These are phyloP conservation scores for Sander vitreus DNA, from an alignment of 2,113 vertebrate species.

Conservation along the genomic window DNA sequence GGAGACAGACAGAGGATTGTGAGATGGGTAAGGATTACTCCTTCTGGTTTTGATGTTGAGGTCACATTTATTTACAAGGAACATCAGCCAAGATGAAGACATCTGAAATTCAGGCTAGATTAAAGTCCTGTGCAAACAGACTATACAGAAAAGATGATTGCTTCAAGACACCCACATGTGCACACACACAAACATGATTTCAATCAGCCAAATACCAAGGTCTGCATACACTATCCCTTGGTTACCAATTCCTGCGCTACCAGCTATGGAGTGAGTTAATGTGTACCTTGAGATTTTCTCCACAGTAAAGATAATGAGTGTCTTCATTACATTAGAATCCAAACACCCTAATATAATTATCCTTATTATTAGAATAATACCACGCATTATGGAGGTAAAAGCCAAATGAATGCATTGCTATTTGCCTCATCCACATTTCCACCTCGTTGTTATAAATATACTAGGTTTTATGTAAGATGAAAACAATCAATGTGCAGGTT, in stretches of 20 bases:
- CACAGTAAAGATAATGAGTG: conserved; percentile 37
- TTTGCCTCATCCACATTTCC: not conserved
- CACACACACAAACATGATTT: conserved; percentile 34
- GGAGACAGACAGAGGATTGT: not conserved
- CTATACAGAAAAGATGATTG: conserved; percentile 57
- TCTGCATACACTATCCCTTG: conserved; percentile 25
- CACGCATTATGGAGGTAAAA: not conserved
- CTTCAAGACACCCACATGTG: conserved; percentile 50
- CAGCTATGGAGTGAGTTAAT: conserved; percentile 37
- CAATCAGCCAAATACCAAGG: conserved; percentile 49
- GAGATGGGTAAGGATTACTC: conserved; percentile 43
- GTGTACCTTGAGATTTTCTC: conserved; percentile 42
- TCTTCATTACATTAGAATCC: conserved; percentile 32
- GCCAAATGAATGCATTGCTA: not conserved
- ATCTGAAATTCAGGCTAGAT: conserved; percentile 49
- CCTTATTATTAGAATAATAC: conserved; percentile 17
- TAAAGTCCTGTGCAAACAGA: conserved; percentile 46
- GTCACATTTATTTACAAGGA: conserved; percentile 63
- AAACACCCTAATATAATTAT: conserved; percentile 16
- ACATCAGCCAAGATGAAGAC: conserved; percentile 52
- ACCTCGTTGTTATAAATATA: not conserved
- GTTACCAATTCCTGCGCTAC: conserved; percentile 1
- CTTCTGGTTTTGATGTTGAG: conserved; percentile 42
- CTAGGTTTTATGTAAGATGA: not conserved
- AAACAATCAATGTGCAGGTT: not conserved